A percentile compares a stretch with the other conserved stretches of the same genome.
Evolutionary conservation across 2,888 invertebrate genomes (phyloP).

Genomic region (Mimachlamys varia): DNA sequence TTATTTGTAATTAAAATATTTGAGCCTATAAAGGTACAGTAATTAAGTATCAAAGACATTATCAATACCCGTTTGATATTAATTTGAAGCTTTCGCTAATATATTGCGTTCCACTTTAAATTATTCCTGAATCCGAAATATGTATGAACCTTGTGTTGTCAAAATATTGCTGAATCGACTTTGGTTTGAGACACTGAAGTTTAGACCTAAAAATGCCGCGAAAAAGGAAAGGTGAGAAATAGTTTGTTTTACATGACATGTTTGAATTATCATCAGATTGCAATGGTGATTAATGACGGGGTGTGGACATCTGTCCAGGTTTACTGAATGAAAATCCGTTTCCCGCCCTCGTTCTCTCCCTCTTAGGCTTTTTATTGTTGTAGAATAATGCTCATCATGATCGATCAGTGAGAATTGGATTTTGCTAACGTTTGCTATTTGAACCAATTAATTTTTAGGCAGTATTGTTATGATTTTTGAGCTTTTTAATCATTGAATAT

Average conservation of each 20-base stretch:
- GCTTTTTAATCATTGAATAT: too few relatives aligned
- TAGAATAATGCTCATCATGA: too few relatives aligned
- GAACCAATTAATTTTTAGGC: too few relatives aligned
- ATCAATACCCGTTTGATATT: too few relatives aligned
- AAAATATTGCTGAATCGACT: not conserved
- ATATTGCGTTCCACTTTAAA: not conserved
- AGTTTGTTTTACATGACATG: not conserved
- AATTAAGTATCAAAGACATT: too few relatives aligned
- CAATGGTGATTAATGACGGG: not conserved
- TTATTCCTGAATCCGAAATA: not conserved
- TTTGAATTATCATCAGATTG: not conserved
- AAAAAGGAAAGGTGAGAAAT: constrained; percentile 11
- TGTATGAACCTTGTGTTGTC: not conserved
- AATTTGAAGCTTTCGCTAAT: too few relatives aligned
- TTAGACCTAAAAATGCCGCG: not conserved
- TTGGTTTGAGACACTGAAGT: not conserved
- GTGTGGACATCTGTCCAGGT: not conserved
- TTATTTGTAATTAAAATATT: too few relatives aligned
- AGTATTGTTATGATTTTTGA: too few relatives aligned
- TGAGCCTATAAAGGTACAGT: too few relatives aligned
- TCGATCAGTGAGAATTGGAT: too few relatives aligned
- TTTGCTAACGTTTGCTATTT: too few relatives aligned
- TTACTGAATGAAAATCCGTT: not conserved
- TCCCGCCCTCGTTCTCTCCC: not conserved
- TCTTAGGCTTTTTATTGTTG: too few relatives aligned